phyloP scores from a whole-genome alignment of 2,888 invertebrate genomes.

The Phaedon cochleariae region DNA sequence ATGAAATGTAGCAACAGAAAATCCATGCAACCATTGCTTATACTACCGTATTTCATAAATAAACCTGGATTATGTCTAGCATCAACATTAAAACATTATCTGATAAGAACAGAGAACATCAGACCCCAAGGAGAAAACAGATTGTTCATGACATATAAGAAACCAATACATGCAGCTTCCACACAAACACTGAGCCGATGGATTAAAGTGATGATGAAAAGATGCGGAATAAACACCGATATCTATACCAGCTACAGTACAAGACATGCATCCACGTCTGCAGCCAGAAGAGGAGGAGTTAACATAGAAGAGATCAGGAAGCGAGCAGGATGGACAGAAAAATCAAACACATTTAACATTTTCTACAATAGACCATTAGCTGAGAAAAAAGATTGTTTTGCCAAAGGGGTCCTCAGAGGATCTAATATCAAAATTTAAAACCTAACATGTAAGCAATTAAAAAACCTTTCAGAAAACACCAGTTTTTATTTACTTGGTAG shows the following conservation, averaged over 20 bases:
- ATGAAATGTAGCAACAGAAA: neutral
- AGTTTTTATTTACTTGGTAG: no score
- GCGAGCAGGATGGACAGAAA: conserved; percentile 38
- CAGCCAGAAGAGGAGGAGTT: conserved; percentile 35
- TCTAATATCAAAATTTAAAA: no score
- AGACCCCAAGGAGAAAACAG: neutral
- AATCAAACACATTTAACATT: conserved; percentile 34
- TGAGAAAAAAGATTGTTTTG: neutral
- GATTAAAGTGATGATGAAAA: conserved; percentile 34
- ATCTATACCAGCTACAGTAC: conserved; percentile 38
- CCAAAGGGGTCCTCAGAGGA: neutral
- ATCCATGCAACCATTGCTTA: neutral
- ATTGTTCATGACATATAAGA: conserved; percentile 8
- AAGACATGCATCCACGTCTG: conserved; percentile 42
- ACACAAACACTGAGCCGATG: conserved; percentile 38
- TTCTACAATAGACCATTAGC: conserved; percentile 28
- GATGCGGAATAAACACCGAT: conserved; percentile 36
- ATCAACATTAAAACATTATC: neutral
- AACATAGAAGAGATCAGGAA: conserved; percentile 34
- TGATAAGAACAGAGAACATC: neutral
- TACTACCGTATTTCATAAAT: neutral
- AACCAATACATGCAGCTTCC: conserved; percentile 32
- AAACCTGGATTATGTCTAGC: neutral
- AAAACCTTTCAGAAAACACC: no score
- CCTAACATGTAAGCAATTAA: no score